These are phyloP conservation scores for Rugalucina vietnamica DNA, from an alignment of 2,888 invertebrate genomes.

Conservation along the genomic window DNA sequence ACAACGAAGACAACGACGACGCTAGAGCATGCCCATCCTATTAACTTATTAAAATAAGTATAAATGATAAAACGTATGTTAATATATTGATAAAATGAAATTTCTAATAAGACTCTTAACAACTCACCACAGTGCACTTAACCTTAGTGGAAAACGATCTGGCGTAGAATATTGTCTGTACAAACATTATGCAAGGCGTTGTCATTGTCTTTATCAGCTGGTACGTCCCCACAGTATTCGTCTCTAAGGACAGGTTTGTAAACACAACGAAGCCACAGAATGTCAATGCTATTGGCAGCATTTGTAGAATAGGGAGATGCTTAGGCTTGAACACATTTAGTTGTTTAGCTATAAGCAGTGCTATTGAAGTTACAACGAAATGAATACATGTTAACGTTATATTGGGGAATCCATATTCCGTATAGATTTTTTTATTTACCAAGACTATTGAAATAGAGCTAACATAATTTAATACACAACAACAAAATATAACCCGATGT, in stretches of 20 bases:
- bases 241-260: slow-evolving; percentile 86
- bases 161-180: slow-evolving; percentile 85
- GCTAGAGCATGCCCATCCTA: too few relatives aligned
- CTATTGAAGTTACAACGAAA: slow-evolving; percentile 85
- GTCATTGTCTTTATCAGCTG: slow-evolving; percentile 87
- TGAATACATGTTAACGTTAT: slow-evolving; percentile 86
- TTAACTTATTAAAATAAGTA: too few relatives aligned
- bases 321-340: slow-evolving; percentile 85
- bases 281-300: slow-evolving; percentile 85
- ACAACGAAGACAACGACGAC: too few relatives aligned
- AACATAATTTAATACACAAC: slow-evolving; percentile 84
- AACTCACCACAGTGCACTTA: slow-evolving; percentile 85
- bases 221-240: slow-evolving; percentile 87
- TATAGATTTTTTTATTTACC: slow-evolving; percentile 87
- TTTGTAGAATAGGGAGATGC: slow-evolving; percentile 84
- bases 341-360: slow-evolving; percentile 85
- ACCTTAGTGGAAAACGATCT: slow-evolving; percentile 84
- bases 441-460: slow-evolving; percentile 86
- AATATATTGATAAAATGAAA: too few relatives aligned
- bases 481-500: too few relatives aligned
- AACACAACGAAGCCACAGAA: slow-evolving; percentile 87
- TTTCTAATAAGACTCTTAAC: too few relatives aligned
- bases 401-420: slow-evolving; percentile 86
- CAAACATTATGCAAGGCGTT: slow-evolving; percentile 86
- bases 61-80: too few relatives aligned